A percentile compares a stretch with the other conserved stretches of the same genome.
phyloP scores from a whole-genome alignment of 2,888 invertebrate genomes.

The Heteromurus nitidus region DNA sequence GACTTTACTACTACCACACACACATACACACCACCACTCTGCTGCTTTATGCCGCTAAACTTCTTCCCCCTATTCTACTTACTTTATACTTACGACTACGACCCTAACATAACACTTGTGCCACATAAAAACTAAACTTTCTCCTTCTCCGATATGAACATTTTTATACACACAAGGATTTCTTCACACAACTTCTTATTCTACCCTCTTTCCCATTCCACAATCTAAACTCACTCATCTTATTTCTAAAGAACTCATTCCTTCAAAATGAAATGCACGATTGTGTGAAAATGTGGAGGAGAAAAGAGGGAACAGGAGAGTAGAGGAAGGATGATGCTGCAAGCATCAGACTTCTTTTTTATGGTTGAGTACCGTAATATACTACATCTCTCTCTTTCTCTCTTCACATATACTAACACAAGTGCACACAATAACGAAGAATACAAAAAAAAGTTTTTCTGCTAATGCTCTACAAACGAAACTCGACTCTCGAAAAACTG shows the following conservation, averaged over 20 bases:
- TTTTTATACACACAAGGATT: background rate
- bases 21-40: too few species aligned
- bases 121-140: slow-evolving; percentile 39
- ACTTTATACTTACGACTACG: slow-evolving; percentile 25
- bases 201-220: slow-evolving; percentile 5
- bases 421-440: too few species aligned
- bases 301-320: background rate
- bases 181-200: slow-evolving; percentile 1
- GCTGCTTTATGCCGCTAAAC: background rate
- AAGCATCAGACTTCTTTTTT: background rate
- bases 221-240: too few species aligned
- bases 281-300: slow-evolving; percentile 20
- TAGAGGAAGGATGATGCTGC: background rate
- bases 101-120: slow-evolving; percentile 21
- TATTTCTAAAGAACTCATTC: slow-evolving; percentile 10
- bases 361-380: too few species aligned
- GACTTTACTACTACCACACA: slow-evolving; percentile 13
- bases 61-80: slow-evolving; percentile 9
- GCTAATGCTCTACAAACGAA: too few species aligned
- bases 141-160: slow-evolving; percentile 2
- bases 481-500: too few species aligned
- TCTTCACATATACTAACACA: too few species aligned
- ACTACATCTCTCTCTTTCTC: too few species aligned
- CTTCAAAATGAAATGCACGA: slow-evolving; percentile 34
- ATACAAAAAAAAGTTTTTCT: too few species aligned